A percentile compares a stretch with the other conserved stretches of the same genome.
phyloP scores from a whole-genome alignment of 2,888 invertebrate genomes.

The Atethmia centrago region DNA sequence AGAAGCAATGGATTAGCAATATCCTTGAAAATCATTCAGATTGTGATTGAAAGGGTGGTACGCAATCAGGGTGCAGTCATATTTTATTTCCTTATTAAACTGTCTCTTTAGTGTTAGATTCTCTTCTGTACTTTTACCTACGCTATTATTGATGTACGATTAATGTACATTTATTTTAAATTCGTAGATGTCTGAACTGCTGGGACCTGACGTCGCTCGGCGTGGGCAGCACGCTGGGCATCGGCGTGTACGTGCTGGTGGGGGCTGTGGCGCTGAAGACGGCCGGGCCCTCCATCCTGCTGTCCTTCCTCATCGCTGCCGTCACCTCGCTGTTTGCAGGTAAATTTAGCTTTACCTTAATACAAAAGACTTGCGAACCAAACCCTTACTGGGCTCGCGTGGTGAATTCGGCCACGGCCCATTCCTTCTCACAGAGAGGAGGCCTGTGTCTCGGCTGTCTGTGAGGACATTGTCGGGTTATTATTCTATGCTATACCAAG shows the following conservation, averaged over 20 bases:
- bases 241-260: conserved; percentile 96
- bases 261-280: conserved; percentile 94
- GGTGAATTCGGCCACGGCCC: too few relatives aligned
- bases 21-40: too few relatives aligned
- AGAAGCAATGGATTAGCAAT: too few relatives aligned
- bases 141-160: too few relatives aligned
- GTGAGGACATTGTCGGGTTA: not conserved
- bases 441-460: not conserved
- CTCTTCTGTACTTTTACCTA: too few relatives aligned
- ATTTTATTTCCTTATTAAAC: too few relatives aligned
- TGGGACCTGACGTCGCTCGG: conserved; percentile 95
- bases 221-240: conserved; percentile 95
- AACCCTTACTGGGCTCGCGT: too few relatives aligned
- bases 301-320: conserved; percentile 97
- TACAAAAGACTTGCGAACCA: too few relatives aligned
- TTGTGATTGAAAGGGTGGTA: too few relatives aligned
- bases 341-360: conserved; percentile 74
- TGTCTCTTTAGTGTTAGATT: too few relatives aligned
- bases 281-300: conserved; percentile 96
- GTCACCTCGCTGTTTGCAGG: conserved; percentile 96
- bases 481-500: not conserved
- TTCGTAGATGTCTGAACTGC: conserved; percentile 92
- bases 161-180: too few relatives aligned
- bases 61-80: too few relatives aligned
- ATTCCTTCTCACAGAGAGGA: not conserved